These are phyloP conservation scores for Lasiurus cinereus DNA, from an alignment of 2,113 vertebrate species.

Conservation along the genomic window DNA sequence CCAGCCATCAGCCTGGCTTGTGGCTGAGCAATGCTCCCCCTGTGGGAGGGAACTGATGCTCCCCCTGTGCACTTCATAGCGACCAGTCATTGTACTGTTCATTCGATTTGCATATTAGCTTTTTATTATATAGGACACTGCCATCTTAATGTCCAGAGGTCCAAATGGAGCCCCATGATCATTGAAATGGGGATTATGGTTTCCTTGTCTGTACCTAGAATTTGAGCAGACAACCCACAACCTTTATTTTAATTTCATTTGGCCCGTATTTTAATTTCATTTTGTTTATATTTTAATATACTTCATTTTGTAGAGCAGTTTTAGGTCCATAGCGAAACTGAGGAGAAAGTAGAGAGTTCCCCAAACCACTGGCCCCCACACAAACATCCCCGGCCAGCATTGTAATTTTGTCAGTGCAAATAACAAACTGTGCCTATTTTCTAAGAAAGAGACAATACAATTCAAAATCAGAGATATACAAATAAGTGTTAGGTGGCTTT, in stretches of 20 bases:
- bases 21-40: too few relatives aligned
- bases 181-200: not conserved
- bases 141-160: not conserved
- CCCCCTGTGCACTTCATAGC: too few relatives aligned
- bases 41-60: too few relatives aligned
- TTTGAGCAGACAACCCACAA: not conserved
- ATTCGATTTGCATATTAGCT: too few relatives aligned
- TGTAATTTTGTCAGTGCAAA: not conserved
- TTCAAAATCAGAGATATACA: not conserved
- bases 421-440: not conserved
- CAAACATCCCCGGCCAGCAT: not conserved
- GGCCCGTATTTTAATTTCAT: not conserved
- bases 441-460: not conserved
- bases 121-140: too few relatives aligned
- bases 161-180: not conserved
- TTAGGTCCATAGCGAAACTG: not conserved
- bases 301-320: not conserved
- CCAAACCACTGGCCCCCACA: too few relatives aligned
- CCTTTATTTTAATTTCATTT: not conserved
- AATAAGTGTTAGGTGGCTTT: not conserved
- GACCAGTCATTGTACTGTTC: too few relatives aligned
- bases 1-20: too few relatives aligned
- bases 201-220: not conserved
- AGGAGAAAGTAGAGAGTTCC: not conserved
- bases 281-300: not conserved